A percentile compares a stretch with the other conserved stretches of the same genome.
Conservation (phyloP, 2,113 vertebrate genomes). For the Neoarius graeffei region DNA sequence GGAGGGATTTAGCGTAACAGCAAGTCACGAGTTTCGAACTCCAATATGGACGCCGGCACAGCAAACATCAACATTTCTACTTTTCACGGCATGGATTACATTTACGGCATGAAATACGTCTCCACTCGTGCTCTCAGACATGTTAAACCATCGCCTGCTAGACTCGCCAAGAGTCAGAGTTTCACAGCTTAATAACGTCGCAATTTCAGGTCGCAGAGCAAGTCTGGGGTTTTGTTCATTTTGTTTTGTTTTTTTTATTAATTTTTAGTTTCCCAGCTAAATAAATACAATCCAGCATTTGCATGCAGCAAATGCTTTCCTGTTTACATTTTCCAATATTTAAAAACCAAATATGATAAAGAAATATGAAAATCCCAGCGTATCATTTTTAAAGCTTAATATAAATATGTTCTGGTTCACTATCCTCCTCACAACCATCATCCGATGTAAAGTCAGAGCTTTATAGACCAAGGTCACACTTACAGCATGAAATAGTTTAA, state of each 20-base stretch:
- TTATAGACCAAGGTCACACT: not conserved
- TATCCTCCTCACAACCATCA: not conserved
- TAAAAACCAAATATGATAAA: not conserved
- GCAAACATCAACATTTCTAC: constrained; percentile 13
- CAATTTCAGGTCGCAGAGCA: not conserved
- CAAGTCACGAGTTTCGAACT: constrained; percentile 46
- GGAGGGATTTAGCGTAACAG: constrained; percentile 60
- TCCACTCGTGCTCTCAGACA: constrained; percentile 12
- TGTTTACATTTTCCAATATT: not conserved
- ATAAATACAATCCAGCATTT: not conserved
- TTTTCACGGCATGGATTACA: constrained; percentile 11
- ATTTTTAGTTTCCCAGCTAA: not conserved
- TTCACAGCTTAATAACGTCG: constrained; percentile 13
- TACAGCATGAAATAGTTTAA: not conserved
- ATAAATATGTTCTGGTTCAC: no score
- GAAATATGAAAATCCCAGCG: not conserved
- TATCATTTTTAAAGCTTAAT: no score
- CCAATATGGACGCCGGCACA: not conserved
- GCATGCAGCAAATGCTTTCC: not conserved
- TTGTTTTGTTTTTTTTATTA: not conserved
- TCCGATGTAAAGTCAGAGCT: not conserved
- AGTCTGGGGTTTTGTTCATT: not conserved
- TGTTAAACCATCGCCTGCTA: not conserved
- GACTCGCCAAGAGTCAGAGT: not conserved
- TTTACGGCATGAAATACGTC: constrained; percentile 26